Evolutionary conservation across 1,140 invertebrate species (phyloP).

Genomic region (Drosophila sechellia): DNA sequence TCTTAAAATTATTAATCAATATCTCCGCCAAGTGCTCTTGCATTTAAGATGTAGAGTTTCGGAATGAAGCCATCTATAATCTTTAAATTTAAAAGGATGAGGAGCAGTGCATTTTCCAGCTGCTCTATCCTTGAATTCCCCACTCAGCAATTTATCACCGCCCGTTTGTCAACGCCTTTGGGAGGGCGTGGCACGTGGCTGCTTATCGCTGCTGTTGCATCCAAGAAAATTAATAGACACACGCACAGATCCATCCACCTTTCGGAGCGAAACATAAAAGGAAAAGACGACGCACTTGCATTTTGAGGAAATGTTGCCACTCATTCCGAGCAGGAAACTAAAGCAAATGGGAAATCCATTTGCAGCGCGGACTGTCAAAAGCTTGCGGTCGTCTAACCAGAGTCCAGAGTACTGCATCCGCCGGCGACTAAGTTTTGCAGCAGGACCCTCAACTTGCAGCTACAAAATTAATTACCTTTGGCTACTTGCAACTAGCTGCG

Average conservation of each 20-base stretch:
- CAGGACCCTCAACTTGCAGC: slow-evolving; percentile 61
- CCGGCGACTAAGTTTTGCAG: slow-evolving; percentile 41
- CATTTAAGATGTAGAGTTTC: no score
- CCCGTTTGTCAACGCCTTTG: slow-evolving; percentile 57
- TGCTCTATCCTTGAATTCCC: slow-evolving; percentile 4
- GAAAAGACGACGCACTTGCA: slow-evolving; percentile 4
- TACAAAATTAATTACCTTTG: slow-evolving; percentile 83
- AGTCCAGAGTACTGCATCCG: slow-evolving; percentile 21
- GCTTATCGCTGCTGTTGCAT: slow-evolving; percentile 23
- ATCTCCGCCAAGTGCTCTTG: no score
- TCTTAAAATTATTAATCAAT: no score
- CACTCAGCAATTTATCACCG: slow-evolving; percentile 59
- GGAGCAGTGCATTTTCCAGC: slow-evolving; percentile 10
- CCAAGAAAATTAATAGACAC: slow-evolving; percentile 69
- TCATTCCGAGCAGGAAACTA: slow-evolving; percentile 52
- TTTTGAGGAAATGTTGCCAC: slow-evolving; percentile 54
- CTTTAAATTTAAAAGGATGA: background rate
- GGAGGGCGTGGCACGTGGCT: slow-evolving; percentile 38
- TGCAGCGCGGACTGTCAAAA: slow-evolving; percentile 70
- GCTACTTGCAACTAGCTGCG: slow-evolving; percentile 79
- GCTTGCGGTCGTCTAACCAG: slow-evolving; percentile 41
- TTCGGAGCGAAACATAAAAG: slow-evolving; percentile 8
- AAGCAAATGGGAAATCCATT: slow-evolving; percentile 79
- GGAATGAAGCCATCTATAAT: background rate
- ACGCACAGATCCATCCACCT: slow-evolving; percentile 35